Evolutionary conservation across 2,797 vertebrate species (phyloP).

Genomic region (Rhadinocentrus ornatus): DNA sequence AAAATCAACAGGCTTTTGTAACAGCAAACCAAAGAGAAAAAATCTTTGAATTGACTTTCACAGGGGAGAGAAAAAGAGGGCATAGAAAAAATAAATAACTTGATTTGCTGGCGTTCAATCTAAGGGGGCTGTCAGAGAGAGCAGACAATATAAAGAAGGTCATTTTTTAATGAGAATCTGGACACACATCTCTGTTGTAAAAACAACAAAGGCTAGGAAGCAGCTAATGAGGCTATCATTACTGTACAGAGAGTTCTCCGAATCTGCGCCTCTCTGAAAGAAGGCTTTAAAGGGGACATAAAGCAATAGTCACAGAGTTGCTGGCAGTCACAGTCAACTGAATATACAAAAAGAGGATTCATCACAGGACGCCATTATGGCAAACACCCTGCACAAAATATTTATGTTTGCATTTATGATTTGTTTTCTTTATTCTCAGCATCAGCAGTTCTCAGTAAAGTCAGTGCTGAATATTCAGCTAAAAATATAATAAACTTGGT

Average conservation of each 20-base stretch:
- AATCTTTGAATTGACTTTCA: slow-evolving; percentile 81
- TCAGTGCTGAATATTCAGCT: neutral
- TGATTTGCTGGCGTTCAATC: slow-evolving; percentile 78
- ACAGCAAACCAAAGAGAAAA: slow-evolving; percentile 57
- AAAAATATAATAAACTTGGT: neutral
- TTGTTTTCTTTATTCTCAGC: neutral
- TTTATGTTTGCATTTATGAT: neutral
- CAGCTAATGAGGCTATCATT: slow-evolving; percentile 85
- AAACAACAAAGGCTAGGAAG: slow-evolving; percentile 82
- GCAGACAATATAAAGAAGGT: slow-evolving; percentile 75
- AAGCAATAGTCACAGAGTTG: slow-evolving; percentile 73
- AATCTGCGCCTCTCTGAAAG: slow-evolving; percentile 75
- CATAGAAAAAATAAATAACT: slow-evolving; percentile 72
- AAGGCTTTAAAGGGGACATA: slow-evolving; percentile 80
- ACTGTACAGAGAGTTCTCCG: slow-evolving; percentile 75
- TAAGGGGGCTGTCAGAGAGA: slow-evolving; percentile 76
- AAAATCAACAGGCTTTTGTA: slow-evolving; percentile 68
- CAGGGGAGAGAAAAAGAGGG: slow-evolving; percentile 53
- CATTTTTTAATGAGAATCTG: slow-evolving; percentile 84
- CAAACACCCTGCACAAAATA: slow-evolving; percentile 1
- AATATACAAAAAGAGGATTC: slow-evolving; percentile 51
- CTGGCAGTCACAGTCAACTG: slow-evolving; percentile 64
- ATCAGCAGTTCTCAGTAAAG: neutral
- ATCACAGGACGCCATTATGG: slow-evolving; percentile 15
- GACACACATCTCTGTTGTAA: slow-evolving; percentile 82